phyloP scores from a whole-genome alignment of 2,888 invertebrate species.

The Drosophila conformis region DNA sequence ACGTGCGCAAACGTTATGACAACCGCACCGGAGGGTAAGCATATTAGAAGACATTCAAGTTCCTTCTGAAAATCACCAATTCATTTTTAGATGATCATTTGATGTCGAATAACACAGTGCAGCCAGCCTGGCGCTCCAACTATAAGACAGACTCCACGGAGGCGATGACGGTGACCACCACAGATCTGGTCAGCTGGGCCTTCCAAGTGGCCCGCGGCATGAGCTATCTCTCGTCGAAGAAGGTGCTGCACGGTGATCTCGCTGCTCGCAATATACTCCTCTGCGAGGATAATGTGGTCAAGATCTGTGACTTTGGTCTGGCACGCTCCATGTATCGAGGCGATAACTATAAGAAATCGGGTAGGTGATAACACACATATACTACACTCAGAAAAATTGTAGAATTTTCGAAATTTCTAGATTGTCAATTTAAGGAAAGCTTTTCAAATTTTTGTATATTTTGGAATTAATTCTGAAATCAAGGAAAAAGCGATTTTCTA shows the following conservation, averaged over 20 bases:
- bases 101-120: constrained; percentile 87
- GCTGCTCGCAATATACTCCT: constrained; percentile 96
- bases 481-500: no score
- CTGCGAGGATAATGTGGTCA: constrained; percentile 95
- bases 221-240: constrained; percentile 96
- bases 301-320: constrained; percentile 98
- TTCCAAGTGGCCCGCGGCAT: constrained; percentile 98
- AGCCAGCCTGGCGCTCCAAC: constrained; percentile 92
- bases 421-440: no score
- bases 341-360: constrained; percentile 95
- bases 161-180: constrained; percentile 90
- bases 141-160: constrained; percentile 90
- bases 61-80: background rate
- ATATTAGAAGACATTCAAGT: background rate
- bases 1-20: constrained; percentile 84
- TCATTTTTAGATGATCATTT: constrained; percentile 84
- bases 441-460: no score
- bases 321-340: constrained; percentile 96
- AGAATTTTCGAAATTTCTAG: no score
- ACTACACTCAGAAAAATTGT: no score
- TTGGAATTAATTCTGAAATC: no score
- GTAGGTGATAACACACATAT: constrained; percentile 85
- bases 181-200: constrained; percentile 94
- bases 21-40: constrained; percentile 83
- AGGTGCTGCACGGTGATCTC: constrained; percentile 94